Percentiles rank a stretch among this genome's conserved stretches.
Conservation (phyloP, 2,888 invertebrate species). For the Tridacna crocea region DNA sequence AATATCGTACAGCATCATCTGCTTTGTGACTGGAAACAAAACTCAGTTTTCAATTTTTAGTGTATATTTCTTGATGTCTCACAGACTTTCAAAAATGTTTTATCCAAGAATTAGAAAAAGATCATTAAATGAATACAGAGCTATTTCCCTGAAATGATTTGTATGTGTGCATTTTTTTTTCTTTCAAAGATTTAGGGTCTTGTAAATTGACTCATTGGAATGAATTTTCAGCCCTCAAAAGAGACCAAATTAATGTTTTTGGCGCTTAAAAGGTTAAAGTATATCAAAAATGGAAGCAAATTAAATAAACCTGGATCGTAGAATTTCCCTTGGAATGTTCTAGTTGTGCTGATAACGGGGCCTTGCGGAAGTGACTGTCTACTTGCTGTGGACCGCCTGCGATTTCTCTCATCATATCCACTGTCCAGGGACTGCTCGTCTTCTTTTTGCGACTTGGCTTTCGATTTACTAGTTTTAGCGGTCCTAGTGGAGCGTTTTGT, state of each 20-base stretch:
- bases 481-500: constrained; percentile 30
- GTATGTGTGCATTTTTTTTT: too few species aligned
- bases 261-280: too few species aligned
- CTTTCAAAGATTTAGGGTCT: too few species aligned
- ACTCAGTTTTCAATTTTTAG: not conserved
- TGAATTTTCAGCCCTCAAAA: too few species aligned
- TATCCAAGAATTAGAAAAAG: too few species aligned
- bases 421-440: constrained; percentile 39
- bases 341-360: constrained; percentile 43
- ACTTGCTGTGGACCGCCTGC: constrained; percentile 38
- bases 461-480: constrained; percentile 29
- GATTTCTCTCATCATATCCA: constrained; percentile 35
- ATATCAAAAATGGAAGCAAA: not conserved
- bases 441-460: constrained; percentile 15
- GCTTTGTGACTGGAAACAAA: constrained; percentile 48
- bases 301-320: constrained; percentile 50
- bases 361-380: constrained; percentile 56
- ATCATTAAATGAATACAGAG: too few species aligned
- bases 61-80: too few species aligned
- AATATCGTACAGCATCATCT: constrained; percentile 59
- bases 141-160: too few species aligned
- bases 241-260: too few species aligned
- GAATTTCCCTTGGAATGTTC: constrained; percentile 56
- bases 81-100: too few species aligned
- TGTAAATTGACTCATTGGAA: too few species aligned